These are phyloP conservation scores for Empis stercorea DNA, from an alignment of 2,888 invertebrate genomes.

Conservation along the genomic window DNA sequence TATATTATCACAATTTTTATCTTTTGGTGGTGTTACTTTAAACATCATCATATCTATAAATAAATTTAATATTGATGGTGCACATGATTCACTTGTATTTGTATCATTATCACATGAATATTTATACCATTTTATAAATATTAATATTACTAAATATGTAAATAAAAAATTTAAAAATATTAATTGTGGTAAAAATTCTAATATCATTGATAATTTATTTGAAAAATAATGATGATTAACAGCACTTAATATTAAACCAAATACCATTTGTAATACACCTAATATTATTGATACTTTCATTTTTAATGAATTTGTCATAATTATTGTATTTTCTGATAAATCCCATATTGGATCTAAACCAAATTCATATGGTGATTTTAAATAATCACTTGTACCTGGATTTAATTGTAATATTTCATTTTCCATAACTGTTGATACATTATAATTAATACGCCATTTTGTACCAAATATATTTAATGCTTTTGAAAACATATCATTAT, in stretches of 20 bases:
- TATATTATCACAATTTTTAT: conserved; percentile 37
- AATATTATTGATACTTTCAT: conserved; percentile 92
- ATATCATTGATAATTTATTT: conserved; percentile 49
- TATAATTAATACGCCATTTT: conserved; percentile 55
- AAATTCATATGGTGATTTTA: conserved; percentile 48
- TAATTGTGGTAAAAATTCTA: conserved; percentile 82
- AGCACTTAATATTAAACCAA: conserved; percentile 72
- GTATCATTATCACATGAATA: conserved; percentile 43
- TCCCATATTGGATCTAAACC: conserved; percentile 72
- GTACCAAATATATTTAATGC: conserved; percentile 86
- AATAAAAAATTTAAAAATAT: conserved; percentile 75
- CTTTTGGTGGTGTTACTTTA: conserved; percentile 27
- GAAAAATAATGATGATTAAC: conserved; percentile 58
- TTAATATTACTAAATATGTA: conserved; percentile 76
- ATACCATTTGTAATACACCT: conserved; percentile 87
- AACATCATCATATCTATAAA: conserved; percentile 69
- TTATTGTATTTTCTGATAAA: conserved; percentile 71
- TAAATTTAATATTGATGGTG: conserved; percentile 61
- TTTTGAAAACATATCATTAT: conserved; percentile 93
- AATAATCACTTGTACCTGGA: conserved; percentile 43
- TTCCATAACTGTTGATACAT: conserved; percentile 33
- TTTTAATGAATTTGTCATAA: conserved; percentile 86
- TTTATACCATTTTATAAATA: conserved; percentile 79
- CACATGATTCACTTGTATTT: conserved; percentile 39
- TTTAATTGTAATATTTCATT: conserved; percentile 45